phyloP scores from a whole-genome alignment of 2,113 vertebrate genomes.

The Emydocephalus ijimae region DNA sequence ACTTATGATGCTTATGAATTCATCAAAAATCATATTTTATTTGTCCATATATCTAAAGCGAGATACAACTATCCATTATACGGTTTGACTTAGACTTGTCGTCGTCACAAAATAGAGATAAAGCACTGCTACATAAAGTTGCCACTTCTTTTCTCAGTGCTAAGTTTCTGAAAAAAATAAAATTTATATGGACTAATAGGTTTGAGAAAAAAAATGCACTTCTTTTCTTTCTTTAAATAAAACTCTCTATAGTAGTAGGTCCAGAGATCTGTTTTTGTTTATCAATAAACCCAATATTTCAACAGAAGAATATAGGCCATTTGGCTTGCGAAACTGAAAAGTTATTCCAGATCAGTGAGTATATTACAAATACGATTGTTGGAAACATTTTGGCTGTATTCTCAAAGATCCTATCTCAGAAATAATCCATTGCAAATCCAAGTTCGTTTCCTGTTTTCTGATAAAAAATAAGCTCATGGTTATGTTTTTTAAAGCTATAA shows the following conservation, averaged over 20 bases:
- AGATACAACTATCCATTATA: neutral
- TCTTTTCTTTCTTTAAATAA: neutral
- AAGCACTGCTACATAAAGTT: neutral
- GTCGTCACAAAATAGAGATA: neutral
- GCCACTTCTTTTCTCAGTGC: neutral
- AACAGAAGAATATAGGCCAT: neutral
- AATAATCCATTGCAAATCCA: neutral
- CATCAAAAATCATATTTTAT: neutral
- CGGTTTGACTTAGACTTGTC: neutral
- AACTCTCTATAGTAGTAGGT: neutral
- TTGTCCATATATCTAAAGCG: neutral
- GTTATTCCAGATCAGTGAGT: neutral
- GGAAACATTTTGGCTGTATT: neutral
- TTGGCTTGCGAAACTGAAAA: neutral
- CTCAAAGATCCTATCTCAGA: neutral
- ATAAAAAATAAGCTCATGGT: neutral
- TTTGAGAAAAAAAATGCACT: neutral
- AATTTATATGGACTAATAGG: neutral
- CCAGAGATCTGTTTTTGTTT: neutral
- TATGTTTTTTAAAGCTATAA: neutral
- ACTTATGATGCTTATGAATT: neutral
- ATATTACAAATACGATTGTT: neutral
- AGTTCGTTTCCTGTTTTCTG: neutral
- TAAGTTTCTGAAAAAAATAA: neutral
- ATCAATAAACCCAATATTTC: neutral